Base-by-base conservation (phyloP, 64 coral and sea anemone genomes). In the Platygyra sinensis region DNA sequence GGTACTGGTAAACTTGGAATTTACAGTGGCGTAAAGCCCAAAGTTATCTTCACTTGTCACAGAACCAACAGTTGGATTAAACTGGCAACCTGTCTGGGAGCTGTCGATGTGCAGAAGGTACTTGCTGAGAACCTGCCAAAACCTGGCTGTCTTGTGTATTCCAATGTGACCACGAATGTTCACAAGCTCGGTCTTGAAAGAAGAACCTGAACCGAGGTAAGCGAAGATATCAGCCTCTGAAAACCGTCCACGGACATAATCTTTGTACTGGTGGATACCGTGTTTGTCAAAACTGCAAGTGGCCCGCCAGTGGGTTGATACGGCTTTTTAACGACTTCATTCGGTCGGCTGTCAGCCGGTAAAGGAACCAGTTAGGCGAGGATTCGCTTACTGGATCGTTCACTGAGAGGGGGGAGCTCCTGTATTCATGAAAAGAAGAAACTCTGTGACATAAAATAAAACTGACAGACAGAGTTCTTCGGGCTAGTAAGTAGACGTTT, bases 171-270 rank as follows among this genome's bases (percentile, higher is more conserved):
- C 90, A 61, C 85, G 89, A 19, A 92, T 92, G 52, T 92, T 89
- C 18, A 92, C 52, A 49, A 72, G 84, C 32, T 96, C 94, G 15
- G 89, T 87, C n/a, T 62, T 61, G 10, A 86, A 89, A n/a, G 90
- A 96, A 22, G 60, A 13, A 22, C 59, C 71, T 10, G 10, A 0
- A 42, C 86, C 86, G 2, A 62, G 19, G 22, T 60, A 92, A 28
- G 2, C 77, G 14, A 95, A 29, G 38, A 95, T 83, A 59, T 95
- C 78, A 32, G 88, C 82, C 13, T 27, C 64, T 1, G 25, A 20
- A 30, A 95, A 82, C 12, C 88, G 88, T 31, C 76, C 94, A 46
- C 94, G 65, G 49, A 95, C 42, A 62, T 95, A 95, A 87, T 95
- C 94, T 24, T 46, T 74, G 77, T 93, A 88, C 24, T 93, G 38